phyloP scores from a whole-genome alignment of 2,888 invertebrate species.

The Myathropa florea region DNA sequence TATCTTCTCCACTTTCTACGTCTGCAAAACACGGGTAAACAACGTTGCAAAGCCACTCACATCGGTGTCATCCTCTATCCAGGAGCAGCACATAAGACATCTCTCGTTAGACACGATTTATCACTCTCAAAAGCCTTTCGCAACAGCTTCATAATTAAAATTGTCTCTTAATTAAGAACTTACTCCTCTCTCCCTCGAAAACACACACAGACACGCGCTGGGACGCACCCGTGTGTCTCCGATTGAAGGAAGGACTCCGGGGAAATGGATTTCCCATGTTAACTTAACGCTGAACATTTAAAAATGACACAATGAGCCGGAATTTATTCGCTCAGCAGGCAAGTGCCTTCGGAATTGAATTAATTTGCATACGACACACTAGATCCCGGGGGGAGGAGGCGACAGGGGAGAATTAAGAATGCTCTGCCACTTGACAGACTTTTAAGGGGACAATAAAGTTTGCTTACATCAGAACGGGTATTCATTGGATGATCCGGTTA shows the following conservation, averaged over 20 bases:
- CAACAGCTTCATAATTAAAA: conserved; percentile 41
- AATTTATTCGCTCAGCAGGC: conserved; percentile 8
- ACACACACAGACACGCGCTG: neutral
- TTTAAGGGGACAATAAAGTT: conserved; percentile 14
- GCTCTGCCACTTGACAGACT: conserved; percentile 1
- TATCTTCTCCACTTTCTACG: neutral
- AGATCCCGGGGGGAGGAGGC: neutral
- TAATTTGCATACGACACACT: conserved; percentile 38
- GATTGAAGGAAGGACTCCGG: neutral
- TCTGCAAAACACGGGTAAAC: neutral
- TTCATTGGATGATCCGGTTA: conserved; percentile 21
- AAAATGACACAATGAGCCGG: conserved; percentile 36
- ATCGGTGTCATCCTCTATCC: neutral
- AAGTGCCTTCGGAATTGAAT: conserved; percentile 1
- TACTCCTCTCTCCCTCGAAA: neutral
- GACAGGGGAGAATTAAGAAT: neutral
- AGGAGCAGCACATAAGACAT: conserved; percentile 10
- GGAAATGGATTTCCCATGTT: conserved; percentile 33
- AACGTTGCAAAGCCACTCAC: neutral
- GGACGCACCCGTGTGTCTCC: neutral
- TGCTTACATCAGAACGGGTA: neutral
- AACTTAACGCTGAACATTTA: conserved; percentile 35
- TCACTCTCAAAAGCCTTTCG: conserved; percentile 27
- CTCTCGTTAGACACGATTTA: conserved; percentile 29
- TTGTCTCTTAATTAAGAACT: conserved; percentile 49